phyloP scores from a whole-genome alignment of 2,888 invertebrate species.

The Eupithecia exiguata region DNA sequence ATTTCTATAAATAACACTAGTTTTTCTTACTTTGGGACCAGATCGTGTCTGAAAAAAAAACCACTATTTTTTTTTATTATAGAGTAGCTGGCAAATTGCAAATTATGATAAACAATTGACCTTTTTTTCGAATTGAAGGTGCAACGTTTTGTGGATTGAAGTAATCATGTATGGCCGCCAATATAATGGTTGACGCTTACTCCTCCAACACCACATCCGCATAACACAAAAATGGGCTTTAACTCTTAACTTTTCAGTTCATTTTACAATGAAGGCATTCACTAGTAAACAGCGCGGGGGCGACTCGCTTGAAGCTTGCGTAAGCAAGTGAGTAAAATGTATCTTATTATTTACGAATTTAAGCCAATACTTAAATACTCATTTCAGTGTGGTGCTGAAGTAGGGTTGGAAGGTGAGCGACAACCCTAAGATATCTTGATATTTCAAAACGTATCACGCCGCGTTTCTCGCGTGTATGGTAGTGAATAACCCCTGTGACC shows the following conservation, averaged over 20 bases:
- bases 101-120: too few species aligned
- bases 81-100: too few species aligned
- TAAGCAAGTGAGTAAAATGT: background rate
- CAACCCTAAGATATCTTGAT: background rate
- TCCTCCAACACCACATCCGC: too few species aligned
- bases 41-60: background rate
- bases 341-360: background rate
- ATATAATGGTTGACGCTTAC: too few species aligned
- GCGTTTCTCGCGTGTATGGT: slow-evolving; percentile 2
- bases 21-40: background rate
- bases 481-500: slow-evolving; percentile 40
- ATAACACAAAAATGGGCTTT: background rate
- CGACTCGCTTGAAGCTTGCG: background rate
- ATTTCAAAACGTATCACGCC: background rate
- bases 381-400: background rate
- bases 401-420: background rate
- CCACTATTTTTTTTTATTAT: too few species aligned
- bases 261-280: background rate
- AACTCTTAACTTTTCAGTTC: background rate
- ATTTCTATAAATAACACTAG: background rate
- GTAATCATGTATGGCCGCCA: too few species aligned
- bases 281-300: background rate
- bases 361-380: background rate
- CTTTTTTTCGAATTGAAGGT: too few species aligned
- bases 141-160: too few species aligned